A percentile compares a stretch with the other conserved stretches of the same genome.
These are phyloP conservation scores for Dendrocincla fuliginosa DNA, from an alignment of 2,797 vertebrate species.

Conservation along the genomic window DNA sequence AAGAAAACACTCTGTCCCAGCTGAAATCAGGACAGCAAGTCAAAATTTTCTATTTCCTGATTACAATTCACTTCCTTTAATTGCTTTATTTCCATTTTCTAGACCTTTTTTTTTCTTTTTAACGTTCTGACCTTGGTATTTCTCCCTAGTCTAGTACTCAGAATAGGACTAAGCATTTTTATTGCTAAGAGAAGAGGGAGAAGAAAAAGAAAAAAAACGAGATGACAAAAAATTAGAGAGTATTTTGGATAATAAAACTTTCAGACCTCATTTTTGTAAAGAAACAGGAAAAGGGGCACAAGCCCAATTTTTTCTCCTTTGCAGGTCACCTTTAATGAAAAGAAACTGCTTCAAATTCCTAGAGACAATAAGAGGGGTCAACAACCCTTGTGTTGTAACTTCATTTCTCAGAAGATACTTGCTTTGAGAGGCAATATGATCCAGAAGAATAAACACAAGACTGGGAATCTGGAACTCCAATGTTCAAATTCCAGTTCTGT, in stretches of 20 bases:
- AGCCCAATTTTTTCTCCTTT: constrained; percentile 20
- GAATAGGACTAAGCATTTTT: background rate
- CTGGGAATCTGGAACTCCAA: background rate
- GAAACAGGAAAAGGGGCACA: constrained; percentile 12
- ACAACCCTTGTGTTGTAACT: constrained; percentile 18
- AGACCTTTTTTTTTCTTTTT: background rate
- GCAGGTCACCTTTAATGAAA: constrained; percentile 4
- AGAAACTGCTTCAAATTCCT: background rate
- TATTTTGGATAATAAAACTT: background rate
- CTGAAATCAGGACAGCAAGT: background rate
- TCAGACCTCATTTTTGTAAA: background rate
- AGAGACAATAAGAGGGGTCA: background rate
- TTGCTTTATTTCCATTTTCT: background rate
- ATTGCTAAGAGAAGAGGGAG: background rate
- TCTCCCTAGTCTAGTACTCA: background rate
- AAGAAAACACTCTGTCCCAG: background rate
- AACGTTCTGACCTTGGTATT: background rate
- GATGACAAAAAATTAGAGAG: background rate
- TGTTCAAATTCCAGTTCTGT: constrained; percentile 28
- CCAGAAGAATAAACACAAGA: background rate
- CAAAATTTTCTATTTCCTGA: background rate
- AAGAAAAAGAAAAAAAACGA: background rate
- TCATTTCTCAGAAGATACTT: constrained; percentile 24
- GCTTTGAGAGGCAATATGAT: background rate
- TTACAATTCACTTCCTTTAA: background rate